Evolutionary conservation across 2,113 vertebrate species (phyloP).

Genomic region (Blennius ocellaris): DNA sequence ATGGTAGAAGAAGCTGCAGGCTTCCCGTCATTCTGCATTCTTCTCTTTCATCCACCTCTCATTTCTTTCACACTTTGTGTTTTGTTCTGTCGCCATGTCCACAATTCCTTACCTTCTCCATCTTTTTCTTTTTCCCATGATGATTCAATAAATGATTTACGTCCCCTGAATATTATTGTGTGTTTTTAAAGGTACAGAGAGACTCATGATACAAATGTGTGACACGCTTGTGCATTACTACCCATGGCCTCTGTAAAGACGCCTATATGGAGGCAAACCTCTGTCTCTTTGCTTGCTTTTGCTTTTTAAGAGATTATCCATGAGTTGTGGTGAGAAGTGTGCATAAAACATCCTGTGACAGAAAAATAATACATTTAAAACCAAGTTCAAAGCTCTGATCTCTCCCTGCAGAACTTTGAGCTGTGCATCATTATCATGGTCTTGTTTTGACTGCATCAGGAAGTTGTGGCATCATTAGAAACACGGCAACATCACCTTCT

Average conservation of each 20-base stretch:
- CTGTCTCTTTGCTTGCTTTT: not conserved
- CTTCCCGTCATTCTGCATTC: constrained; percentile 36
- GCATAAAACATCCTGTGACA: too few species aligned
- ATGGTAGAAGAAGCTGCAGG: constrained; percentile 30
- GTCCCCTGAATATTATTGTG: too few species aligned
- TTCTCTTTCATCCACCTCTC: constrained; percentile 47
- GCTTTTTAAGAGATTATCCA: too few species aligned
- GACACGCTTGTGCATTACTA: too few species aligned
- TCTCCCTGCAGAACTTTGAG: constrained; percentile 16
- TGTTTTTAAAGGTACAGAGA: too few species aligned
- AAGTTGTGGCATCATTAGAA: constrained; percentile 43
- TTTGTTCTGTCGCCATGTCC: not conserved
- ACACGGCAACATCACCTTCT: constrained; percentile 31
- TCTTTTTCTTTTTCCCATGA: not conserved
- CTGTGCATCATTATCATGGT: constrained; percentile 1
- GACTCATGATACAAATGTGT: too few species aligned
- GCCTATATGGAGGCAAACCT: too few species aligned
- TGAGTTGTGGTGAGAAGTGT: too few species aligned
- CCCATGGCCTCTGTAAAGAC: too few species aligned
- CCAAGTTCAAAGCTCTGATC: too few species aligned
- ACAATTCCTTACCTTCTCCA: constrained; percentile 1
- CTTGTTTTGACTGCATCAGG: constrained; percentile 37
- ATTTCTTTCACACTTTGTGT: constrained; percentile 2
- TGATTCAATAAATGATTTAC: too few species aligned
- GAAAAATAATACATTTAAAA: too few species aligned